Conservation (phyloP, 1,140 invertebrate genomes). For the Panagrolaimus sp. region DNA sequence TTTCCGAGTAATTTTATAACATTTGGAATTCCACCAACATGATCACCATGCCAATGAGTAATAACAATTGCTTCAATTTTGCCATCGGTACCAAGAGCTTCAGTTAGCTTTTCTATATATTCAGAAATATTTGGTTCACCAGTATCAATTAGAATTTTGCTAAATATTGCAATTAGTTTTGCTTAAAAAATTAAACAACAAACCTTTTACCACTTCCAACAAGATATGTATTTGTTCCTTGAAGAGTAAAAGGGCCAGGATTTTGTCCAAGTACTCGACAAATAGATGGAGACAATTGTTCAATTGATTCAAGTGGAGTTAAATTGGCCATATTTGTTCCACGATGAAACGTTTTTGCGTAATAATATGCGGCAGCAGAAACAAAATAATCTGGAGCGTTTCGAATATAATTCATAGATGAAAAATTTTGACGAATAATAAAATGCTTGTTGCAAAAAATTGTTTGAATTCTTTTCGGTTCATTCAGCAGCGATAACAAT, state of each 20-base stretch:
- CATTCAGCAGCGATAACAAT: too few relatives aligned
- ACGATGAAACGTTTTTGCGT: conserved; percentile 14
- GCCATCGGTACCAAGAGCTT: conserved; percentile 66
- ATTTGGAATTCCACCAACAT: conserved; percentile 75
- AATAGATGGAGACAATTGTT: conserved; percentile 72
- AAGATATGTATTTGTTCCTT: conserved; percentile 92
- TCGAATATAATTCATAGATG: not conserved
- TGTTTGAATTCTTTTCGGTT: too few relatives aligned
- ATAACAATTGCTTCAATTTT: conserved; percentile 76
- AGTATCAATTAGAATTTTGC: conserved; percentile 82
- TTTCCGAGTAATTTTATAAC: conserved; percentile 41
- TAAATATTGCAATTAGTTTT: too few relatives aligned
- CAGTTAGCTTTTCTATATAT: conserved; percentile 72
- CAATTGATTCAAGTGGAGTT: conserved; percentile 69
- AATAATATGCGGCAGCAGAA: conserved; percentile 30
- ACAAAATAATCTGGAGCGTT: conserved; percentile 34
- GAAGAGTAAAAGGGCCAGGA: conserved; percentile 84
- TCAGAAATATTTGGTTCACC: conserved; percentile 74
- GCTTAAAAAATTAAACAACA: too few relatives aligned
- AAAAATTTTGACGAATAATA: too few relatives aligned
- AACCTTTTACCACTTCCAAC: conserved; percentile 79
- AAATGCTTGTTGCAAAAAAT: too few relatives aligned
- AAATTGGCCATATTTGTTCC: conserved; percentile 55
- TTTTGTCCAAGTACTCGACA: conserved; percentile 87
- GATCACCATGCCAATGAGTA: conserved; percentile 93